Conservation (phyloP, 2,797 vertebrate species). For the Poecilia velifera region DNA sequence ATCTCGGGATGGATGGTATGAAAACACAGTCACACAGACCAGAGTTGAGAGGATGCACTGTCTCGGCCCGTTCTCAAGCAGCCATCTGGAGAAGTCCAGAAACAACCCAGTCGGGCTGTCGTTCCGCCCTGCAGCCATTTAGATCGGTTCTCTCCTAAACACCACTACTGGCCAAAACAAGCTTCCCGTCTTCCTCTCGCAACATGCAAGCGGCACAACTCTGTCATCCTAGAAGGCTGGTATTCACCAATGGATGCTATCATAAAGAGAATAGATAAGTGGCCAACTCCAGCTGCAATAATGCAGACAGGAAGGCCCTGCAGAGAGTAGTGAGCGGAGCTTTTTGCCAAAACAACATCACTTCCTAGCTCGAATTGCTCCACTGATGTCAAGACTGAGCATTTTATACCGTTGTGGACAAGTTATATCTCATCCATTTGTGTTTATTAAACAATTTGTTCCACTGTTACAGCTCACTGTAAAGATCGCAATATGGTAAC, state of each 20-base stretch:
- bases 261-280: neutral
- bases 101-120: constrained; percentile 38
- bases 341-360: neutral
- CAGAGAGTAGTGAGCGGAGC: neutral
- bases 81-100: constrained; percentile 60
- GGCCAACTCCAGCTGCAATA: neutral
- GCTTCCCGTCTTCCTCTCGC: neutral
- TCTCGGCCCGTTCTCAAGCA: constrained; percentile 36
- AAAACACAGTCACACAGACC: constrained; percentile 43
- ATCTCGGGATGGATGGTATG: constrained; percentile 29
- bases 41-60: constrained; percentile 15
- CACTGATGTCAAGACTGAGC: neutral
- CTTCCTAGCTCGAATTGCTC: neutral
- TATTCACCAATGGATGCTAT: neutral
- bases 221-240: neutral
- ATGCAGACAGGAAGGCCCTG: neutral
- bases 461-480: neutral
- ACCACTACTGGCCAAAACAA: neutral
- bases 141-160: constrained; percentile 32
- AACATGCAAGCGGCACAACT: constrained; percentile 9
- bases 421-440: neutral
- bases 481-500: neutral
- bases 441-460: neutral
- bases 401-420: neutral
- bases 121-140: constrained; percentile 39